Base-by-base conservation (phyloP, 2,113 vertebrate species). In the Colistium nudipinnis region DNA sequence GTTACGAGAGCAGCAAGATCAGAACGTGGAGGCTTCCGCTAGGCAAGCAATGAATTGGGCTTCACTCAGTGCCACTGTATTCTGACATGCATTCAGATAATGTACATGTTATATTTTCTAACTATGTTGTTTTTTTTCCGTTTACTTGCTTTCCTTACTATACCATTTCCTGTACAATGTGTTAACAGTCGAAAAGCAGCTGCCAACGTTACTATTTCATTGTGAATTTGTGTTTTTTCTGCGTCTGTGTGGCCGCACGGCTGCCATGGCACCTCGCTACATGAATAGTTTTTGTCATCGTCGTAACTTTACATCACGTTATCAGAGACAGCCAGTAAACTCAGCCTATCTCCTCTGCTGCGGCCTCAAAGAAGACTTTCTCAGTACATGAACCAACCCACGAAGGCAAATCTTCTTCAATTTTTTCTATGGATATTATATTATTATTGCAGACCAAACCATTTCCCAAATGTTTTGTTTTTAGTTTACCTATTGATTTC, bases 401-500 rank as follows among this genome's bases (percentile, higher is more conserved):
- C 47, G 24, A 60, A 62, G 71, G 55, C 55, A 72, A 62, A 74
- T 13, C n/a, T 36, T 24, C 24, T 55, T 22, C 4, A 8, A 16
- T 38, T 56, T 38, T 22, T 24, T 8, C 7, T 30, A 24, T 33
- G 7, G 45, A 70, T 59, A 30, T 41, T n/a, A n/a, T n/a, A n/a
- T n/a, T n/a, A n/a, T n/a, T n/a, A n/a, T n/a, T n/a, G 47, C 66
- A 70, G 65, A 68, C 79, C 60, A 70, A 70, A 81, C 35, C 62
- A 82, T 83, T 62, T 67, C 43, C 64, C 74, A 65, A 27, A 36
- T 82, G 68, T 82, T 86, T 82, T 84, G 48, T 62, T 78, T 84
- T 88, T 28, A 38, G 33, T 84, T 84, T n/a, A n/a, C n/a, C 56
- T 85, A 10, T 70, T 88, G 47, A 78, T 87, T 88, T 88, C 60